Base-by-base conservation (phyloP, 1,140 invertebrate genomes). In the Alviniconcha marisindica region DNA sequence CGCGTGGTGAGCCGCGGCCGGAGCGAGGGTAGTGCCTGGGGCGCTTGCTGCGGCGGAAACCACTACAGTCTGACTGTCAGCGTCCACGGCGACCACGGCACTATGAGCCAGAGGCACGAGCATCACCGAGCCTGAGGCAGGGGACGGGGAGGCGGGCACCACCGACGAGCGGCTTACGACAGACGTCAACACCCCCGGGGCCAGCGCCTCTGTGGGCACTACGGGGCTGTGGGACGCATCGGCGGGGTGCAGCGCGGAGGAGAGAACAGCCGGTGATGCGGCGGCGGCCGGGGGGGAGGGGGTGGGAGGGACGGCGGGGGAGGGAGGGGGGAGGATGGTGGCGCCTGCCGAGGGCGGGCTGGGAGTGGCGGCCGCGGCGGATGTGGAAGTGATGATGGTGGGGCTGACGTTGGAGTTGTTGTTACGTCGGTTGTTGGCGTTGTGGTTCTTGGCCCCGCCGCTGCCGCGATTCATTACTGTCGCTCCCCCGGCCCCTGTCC, bases 1-100 rank as follows among this genome's bases (percentile, higher is more conserved):
- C 1, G 83, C 81, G 63, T 82, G 83, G 33, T 84, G 84, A 4
- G 69, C 81, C n/a, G 69, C 69, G 15, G 82, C 33, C 21, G 81
- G 83, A 54, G 83, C 63, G 18, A 81, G 83, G 74, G 83, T 69
- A 51, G 69, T 71, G 51, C 69, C 73, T 36, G 40, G 36, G 28
- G 36, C 21, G 38, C 42, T 38, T 1, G 21, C 44, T 14, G 33
- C 31, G 69, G 24, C 31, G 40, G 42, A n/a, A 5, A 24, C 42
- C 73, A 31, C 71, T 4, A 42, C 73, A 24, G 33, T 31, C 10
- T 7, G 2, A n/a, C 24, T 24, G 38, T 28, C 44, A 12, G 31
- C 4, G 21, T 76, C 73, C 21, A 33, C 24, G 10, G 24, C 24
- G 28, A 54, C 12, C 36, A 28, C 71, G 15, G 36, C 40, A 38